phyloP scores from a whole-genome alignment of 2,888 invertebrate genomes.

The Cantharis nigra region DNA sequence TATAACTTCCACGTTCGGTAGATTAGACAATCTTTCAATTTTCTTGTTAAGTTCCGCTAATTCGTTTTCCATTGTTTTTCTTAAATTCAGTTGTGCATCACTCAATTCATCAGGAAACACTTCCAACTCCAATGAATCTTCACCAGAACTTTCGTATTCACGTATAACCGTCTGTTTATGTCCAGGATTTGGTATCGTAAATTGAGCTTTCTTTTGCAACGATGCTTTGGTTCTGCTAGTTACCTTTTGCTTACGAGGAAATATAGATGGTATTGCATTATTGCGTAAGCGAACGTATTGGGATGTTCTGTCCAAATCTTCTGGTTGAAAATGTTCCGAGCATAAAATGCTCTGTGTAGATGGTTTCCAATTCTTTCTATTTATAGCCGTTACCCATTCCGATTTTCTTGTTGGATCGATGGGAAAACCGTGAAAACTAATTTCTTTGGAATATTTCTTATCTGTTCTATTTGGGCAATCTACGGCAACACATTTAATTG shows the following conservation, averaged over 20 bases:
- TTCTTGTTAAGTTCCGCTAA: constrained; percentile 67
- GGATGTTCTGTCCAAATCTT: background rate
- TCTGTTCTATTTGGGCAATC: background rate
- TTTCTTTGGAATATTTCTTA: background rate
- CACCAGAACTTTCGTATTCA: constrained; percentile 43
- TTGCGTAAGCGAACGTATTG: background rate
- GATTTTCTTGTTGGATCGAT: background rate
- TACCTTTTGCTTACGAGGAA: background rate
- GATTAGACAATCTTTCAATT: constrained; percentile 63
- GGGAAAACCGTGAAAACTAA: background rate
- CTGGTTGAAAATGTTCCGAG: background rate
- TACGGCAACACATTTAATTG: background rate
- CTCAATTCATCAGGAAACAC: constrained; percentile 75
- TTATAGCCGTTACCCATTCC: background rate
- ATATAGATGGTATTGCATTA: background rate
- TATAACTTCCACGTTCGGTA: constrained; percentile 66
- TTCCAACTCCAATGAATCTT: constrained; percentile 65
- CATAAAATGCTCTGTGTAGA: background rate
- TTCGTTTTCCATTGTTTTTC: constrained; percentile 68
- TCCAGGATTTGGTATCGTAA: background rate
- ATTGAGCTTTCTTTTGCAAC: background rate
- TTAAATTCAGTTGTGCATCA: constrained; percentile 66
- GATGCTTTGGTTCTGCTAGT: background rate
- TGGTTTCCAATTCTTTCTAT: background rate
- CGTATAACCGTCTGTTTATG: constrained; percentile 39